A percentile compares a stretch with the other conserved stretches of the same genome.
Evolutionary conservation across 2,888 invertebrate genomes (phyloP).

Genomic region (Omphaloscelis lunosa): DNA sequence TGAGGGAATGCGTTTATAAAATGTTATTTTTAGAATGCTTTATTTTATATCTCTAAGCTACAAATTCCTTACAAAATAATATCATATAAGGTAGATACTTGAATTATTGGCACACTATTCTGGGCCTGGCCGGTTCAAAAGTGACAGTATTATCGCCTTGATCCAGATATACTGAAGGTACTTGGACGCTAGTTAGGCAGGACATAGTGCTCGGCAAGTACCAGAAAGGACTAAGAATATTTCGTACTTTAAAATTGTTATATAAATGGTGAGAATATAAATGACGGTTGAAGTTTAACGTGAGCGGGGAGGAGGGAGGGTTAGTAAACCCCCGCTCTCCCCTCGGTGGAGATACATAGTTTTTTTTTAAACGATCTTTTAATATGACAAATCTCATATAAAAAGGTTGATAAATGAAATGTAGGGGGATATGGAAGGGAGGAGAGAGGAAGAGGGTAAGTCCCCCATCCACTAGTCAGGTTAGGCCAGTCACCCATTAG

Average conservation of each 20-base stretch:
- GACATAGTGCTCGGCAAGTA: slow-evolving; percentile 42
- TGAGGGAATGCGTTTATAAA: too few species aligned
- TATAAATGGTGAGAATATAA: not conserved
- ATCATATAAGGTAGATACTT: slow-evolving; percentile 43
- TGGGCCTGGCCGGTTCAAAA: slow-evolving; percentile 65
- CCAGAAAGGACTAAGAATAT: slow-evolving; percentile 34
- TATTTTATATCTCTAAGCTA: not conserved
- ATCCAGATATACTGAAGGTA: slow-evolving; percentile 63
- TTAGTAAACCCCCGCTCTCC: too few species aligned
- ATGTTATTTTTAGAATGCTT: not conserved
- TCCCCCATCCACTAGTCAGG: too few species aligned
- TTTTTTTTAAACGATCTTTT: too few species aligned
- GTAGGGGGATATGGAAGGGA: too few species aligned
- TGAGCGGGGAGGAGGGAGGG: too few species aligned
- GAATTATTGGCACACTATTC: slow-evolving; percentile 56
- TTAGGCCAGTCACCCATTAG: too few species aligned
- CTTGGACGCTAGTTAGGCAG: slow-evolving; percentile 54
- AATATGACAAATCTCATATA: too few species aligned
- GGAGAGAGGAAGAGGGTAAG: too few species aligned
- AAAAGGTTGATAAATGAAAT: too few species aligned
- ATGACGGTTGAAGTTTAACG: too few species aligned
- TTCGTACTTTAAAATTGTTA: not conserved
- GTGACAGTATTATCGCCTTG: slow-evolving; percentile 75
- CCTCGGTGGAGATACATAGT: too few species aligned
- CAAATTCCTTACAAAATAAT: slow-evolving; percentile 37